phyloP scores from a whole-genome alignment of 2,797 vertebrate genomes.

The Semaprochilodus insignis region DNA sequence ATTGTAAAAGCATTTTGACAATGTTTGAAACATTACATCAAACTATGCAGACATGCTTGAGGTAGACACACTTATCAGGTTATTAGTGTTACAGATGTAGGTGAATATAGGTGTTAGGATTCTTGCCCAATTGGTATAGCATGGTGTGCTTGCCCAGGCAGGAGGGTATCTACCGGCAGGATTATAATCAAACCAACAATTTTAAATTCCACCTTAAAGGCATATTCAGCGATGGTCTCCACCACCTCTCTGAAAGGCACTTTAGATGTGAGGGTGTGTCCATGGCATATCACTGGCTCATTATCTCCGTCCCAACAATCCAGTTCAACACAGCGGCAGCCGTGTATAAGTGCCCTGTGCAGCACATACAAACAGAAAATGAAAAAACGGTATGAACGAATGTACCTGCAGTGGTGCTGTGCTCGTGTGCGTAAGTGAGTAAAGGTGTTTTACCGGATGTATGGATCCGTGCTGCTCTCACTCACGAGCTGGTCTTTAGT shows the following conservation, averaged over 20 bases:
- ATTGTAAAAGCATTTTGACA: no score
- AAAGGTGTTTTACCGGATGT: constrained; percentile 68
- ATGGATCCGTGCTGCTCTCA: constrained; percentile 91
- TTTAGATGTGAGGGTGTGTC: constrained; percentile 94
- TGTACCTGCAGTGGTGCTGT: not conserved
- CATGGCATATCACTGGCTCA: constrained; percentile 91
- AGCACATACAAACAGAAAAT: constrained; percentile 14
- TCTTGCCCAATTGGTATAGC: no score
- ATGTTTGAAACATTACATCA: no score
- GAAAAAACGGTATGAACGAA: not conserved
- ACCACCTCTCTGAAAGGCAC: constrained; percentile 92
- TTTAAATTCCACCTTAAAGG: constrained; percentile 71
- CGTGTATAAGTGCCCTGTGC: constrained; percentile 85
- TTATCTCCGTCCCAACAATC: constrained; percentile 95
- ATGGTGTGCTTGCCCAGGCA: no score
- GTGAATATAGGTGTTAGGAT: no score
- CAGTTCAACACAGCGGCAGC: constrained; percentile 96
- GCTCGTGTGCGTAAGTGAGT: not conserved
- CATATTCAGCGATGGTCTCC: constrained; percentile 86
- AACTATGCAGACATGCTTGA: no score
- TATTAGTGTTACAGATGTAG: no score
- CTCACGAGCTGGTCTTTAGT: constrained; percentile 91
- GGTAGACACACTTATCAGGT: no score
- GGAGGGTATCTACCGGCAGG: no score
- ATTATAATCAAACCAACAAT: no score